Evolutionary conservation across 2,888 invertebrate genomes (phyloP), one percentile per base, ranked within the genome.

Genomic region (Drosophila lacicola): DNA sequence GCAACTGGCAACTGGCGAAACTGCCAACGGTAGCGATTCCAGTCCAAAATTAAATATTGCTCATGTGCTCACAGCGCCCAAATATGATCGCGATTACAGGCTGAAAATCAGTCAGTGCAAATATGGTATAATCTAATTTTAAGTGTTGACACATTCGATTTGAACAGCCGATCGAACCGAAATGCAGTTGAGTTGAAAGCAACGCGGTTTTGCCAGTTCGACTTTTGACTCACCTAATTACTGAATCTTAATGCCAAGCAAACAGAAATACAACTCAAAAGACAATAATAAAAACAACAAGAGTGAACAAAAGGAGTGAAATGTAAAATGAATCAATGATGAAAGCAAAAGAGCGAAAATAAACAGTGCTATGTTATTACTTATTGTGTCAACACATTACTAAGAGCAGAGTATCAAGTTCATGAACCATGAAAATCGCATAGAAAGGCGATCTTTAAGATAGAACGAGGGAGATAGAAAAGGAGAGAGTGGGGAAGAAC

Each of bases 121-220:
- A 88, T 88, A 90, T 87, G 91, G 90, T 88, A 90, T 89, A 90
- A 91, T 91, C 90, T 89, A 80, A 85, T 86, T 91, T 90, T 90
- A 90, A 91, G 89, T 89, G 90, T 84, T 88, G 88, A 78, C 82
- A 80, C 83, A 88, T 70, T 81, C 84, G 69, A 71, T 39, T 29
- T 44, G 60, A 70, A 21, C 74, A 67, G 72, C 74, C 70, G 81
- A 74, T 55, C 61, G 77, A 45, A 34, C 9, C n/a, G 47, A 54
- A 56, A 14, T 25, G 13, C 4, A 36, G 3, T 36, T 36, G 36
- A 51, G 29, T 17, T 25, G 36, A 44, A 29, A 45, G 50, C 50
- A 21, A 39, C 29, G 33, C n/a, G 17, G 17, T 39, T 25, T 46
- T 46, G 65, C 6, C 19, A 25, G 17, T 3, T 33, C 53, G 14